Base-by-base conservation (phyloP, 2,797 vertebrate species). In the Cirrhinus mrigala region DNA sequence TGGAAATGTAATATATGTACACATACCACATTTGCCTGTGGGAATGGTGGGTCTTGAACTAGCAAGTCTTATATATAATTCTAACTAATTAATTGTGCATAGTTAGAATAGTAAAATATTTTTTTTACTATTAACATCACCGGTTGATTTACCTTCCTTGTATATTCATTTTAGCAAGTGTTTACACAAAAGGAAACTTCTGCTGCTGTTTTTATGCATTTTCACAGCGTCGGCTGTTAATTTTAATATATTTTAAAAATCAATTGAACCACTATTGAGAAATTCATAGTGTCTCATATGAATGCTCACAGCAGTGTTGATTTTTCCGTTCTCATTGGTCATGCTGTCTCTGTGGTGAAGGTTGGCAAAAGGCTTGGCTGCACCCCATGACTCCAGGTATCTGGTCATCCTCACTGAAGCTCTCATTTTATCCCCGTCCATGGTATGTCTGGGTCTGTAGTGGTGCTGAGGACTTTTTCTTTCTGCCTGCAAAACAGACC, bases 341-440 rank as follows among this genome's bases (percentile, higher is more conserved):
- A 99, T 98, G 94, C 98, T 99, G 92, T 98, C 98, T 75, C 97
- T 94, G 89, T 99, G 98, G 88, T 99, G 97, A 81, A 99, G 94
- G 91, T 99, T 97, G 79, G 98, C 98, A 4, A 99, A 99, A 1
- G 98, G 98, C 90, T 99, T 99, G 91, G 97, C 98, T 0, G 98
- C 98, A 24, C 98, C 98, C 98, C 98, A 99, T 10, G 98, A 99
- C 91, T 99, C 98, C 93, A 99, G 93, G 91, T 99, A 99, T 22
- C 97, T 96, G 18, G 98, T 99, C 98, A 99, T 99, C 90, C 98
- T 95, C 64, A 99, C 98, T 0, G 98, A 99, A 0, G 98, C 98
- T 91, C 98, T 96, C 98, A 98, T 99, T 93, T 98, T 99, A 79
- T 96, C 96, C 69, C 96, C 95, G 0, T 99, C 96, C 1, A 97